Evolutionary conservation across 2,113 vertebrate genomes (phyloP).

Genomic region (Ancistrus triradiatus): DNA sequence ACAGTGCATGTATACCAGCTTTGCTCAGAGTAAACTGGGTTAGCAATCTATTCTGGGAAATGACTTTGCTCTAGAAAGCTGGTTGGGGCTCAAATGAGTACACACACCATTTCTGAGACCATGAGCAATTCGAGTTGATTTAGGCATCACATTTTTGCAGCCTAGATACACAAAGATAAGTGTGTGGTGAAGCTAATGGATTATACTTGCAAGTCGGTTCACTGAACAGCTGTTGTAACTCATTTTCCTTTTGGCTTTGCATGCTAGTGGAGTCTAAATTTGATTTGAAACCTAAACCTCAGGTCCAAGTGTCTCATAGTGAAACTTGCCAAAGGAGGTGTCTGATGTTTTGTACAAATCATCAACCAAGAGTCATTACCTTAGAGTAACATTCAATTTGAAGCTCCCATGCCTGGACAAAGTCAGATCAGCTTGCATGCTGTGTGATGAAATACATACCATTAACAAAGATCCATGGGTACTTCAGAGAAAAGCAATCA

Average conservation of each 20-base stretch:
- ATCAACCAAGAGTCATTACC: slow-evolving; percentile 7
- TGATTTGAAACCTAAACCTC: slow-evolving; percentile 14
- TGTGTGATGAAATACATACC: not conserved
- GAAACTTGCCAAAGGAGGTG: not conserved
- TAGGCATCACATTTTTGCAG: slow-evolving; percentile 18
- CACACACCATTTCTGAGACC: slow-evolving; percentile 11
- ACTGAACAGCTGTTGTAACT: slow-evolving; percentile 17
- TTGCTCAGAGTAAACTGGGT: slow-evolving; percentile 40
- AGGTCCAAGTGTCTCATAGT: not conserved
- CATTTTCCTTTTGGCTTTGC: not conserved
- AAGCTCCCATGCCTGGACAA: not conserved
- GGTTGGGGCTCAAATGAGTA: slow-evolving; percentile 33
- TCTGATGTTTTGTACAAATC: not conserved
- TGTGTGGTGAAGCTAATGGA: slow-evolving; percentile 3
- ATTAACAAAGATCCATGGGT: not conserved
- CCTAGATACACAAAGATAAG: not conserved
- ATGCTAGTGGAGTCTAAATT: not conserved
- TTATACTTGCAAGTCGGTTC: not conserved
- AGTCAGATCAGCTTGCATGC: not conserved
- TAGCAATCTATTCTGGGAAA: slow-evolving; percentile 47
- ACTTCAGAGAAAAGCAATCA: slow-evolving; percentile 41
- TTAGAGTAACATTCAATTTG: not conserved
- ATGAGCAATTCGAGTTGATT: slow-evolving; percentile 11
- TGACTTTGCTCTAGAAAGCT: slow-evolving; percentile 47
- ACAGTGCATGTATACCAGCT: slow-evolving; percentile 11